Base-by-base conservation (phyloP, 2,113 vertebrate species). In the Crotalus tigris region DNA sequence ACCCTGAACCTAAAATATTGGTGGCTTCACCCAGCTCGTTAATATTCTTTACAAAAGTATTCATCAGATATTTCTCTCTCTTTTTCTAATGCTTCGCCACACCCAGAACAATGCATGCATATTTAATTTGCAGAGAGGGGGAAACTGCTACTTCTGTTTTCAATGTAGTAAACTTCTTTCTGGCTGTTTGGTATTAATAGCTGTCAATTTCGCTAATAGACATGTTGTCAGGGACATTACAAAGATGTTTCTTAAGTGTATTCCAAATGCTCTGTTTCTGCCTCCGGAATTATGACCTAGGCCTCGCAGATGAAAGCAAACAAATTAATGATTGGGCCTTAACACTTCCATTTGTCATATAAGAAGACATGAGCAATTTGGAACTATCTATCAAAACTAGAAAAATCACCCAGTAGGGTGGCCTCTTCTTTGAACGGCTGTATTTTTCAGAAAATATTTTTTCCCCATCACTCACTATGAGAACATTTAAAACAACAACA, bases 191-290 rank as follows among this genome's bases (percentile, higher is more conserved):
- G 91, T 90, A 92, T 92, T 92, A 93, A 91, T 44, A 92, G 44
- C 57, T 94, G 92, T 94, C 88, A 46, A 88, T 58, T 91, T 92
- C 88, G 92, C 46, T 92, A 91, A 94, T 21, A 75, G 89, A 33
- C 55, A 90, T 3, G 86, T 88, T 92, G n/a, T 53, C 87, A 92
- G 89, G 46, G 92, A 91, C 92, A 92, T 81, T 90, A 94, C 64
- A 69, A 2, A 92, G 33, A 33, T 69, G 55, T 9, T 86, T 75
- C 54, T 85, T 87, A 92, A 94, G 81, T 69, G 92, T 39, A 59
- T 51, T 69, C 33, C 6, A 57, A 53, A 1, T 92, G 59, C 46
- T 88, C 53, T n/a, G 33, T 2, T 58, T 3, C 13, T 21, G 85
- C 12, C n/a, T 86, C 85, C 88, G 24, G 12, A 26, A 33, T 88